A percentile compares a stretch with the other conserved stretches of the same genome.
These are phyloP conservation scores for Vanessa cardui DNA, from an alignment of 2,888 invertebrate genomes.

Conservation along the genomic window DNA sequence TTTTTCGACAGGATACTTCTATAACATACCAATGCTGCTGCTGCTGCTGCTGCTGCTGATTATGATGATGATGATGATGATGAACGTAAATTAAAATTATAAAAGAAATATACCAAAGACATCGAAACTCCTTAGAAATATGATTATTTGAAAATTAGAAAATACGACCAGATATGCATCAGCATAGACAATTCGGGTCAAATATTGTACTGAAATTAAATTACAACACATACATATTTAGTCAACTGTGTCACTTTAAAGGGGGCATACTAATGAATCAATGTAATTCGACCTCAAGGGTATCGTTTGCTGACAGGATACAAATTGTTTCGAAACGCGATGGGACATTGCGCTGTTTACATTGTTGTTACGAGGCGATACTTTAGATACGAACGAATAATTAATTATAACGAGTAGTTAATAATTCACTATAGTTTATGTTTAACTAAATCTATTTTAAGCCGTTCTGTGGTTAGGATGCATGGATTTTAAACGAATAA, in stretches of 20 bases:
- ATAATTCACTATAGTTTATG: background rate
- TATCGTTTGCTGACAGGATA: slow-evolving; percentile 40
- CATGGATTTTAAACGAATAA: background rate
- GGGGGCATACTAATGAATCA: slow-evolving; percentile 39
- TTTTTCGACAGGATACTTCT: no score
- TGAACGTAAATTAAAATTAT: no score
- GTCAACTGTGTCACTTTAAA: slow-evolving; percentile 19
- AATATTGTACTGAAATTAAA: slow-evolving; percentile 1
- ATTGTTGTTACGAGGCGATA: slow-evolving; percentile 15
- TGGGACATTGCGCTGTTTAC: slow-evolving; percentile 27
- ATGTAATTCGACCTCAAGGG: slow-evolving; percentile 41
- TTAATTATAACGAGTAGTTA: background rate
- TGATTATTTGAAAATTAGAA: background rate
- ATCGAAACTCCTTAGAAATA: background rate
- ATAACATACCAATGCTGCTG: no score
- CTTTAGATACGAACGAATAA: slow-evolving; percentile 4
- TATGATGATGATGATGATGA: no score
- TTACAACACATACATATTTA: slow-evolving; percentile 28
- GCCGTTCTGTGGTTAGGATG: background rate
- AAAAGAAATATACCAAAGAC: no score
- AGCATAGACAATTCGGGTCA: no score
- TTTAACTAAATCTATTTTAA: background rate
- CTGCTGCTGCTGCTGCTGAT: no score
- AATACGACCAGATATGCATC: background rate
- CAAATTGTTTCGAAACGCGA: slow-evolving; percentile 41